phyloP scores from a whole-genome alignment of 2,113 vertebrate genomes.

The Philantomba maxwellii region DNA sequence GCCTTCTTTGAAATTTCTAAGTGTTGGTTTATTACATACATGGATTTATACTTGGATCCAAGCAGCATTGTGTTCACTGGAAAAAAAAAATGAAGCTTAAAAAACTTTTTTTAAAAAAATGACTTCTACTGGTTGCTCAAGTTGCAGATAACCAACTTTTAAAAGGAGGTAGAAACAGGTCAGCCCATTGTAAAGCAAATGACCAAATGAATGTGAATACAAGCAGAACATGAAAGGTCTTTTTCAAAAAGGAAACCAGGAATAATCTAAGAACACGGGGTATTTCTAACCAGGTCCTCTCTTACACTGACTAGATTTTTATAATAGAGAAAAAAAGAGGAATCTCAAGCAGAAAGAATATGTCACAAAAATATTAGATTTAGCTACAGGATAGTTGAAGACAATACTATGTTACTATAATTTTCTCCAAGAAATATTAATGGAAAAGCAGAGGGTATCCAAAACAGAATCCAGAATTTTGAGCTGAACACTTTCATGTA shows the following conservation, averaged over 20 bases:
- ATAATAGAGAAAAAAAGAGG: not conserved
- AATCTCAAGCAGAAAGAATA: not conserved
- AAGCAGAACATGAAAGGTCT: not conserved
- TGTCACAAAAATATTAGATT: not conserved
- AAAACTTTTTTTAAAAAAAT: conserved; percentile 24
- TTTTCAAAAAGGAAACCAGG: not conserved
- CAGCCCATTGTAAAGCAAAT: conserved; percentile 53
- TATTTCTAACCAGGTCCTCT: not conserved
- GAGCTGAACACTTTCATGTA: not conserved
- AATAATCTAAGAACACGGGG: not conserved
- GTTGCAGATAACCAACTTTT: conserved; percentile 30
- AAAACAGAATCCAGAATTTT: not conserved
- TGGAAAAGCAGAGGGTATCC: not conserved
- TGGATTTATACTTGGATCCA: not conserved
- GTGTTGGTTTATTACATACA: not conserved
- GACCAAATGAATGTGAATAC: not conserved
- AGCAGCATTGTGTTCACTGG: not conserved
- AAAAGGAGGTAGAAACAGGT: conserved; percentile 31
- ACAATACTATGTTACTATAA: not conserved
- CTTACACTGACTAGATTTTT: not conserved
- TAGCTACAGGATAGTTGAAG: not conserved
- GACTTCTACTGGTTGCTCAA: conserved; percentile 26
- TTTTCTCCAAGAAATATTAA: conserved; percentile 5
- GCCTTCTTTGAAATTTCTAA: not conserved
- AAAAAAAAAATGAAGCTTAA: not conserved